Evolutionary conservation across 2,113 vertebrate genomes (phyloP), one percentile per base, ranked within the genome.

Genomic region (Calidris pygmaea): DNA sequence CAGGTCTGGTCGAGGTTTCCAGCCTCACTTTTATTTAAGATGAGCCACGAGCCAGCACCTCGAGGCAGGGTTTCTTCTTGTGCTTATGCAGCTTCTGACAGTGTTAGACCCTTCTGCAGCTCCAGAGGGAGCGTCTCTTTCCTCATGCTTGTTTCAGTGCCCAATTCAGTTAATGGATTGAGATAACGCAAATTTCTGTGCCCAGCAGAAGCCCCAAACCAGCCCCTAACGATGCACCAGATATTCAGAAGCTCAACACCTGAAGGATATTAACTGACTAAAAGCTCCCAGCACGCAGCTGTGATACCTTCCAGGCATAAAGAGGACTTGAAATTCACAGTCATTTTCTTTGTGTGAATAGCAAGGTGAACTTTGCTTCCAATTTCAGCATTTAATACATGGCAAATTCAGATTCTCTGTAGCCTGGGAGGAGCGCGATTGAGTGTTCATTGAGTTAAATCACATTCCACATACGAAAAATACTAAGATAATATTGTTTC

Each of bases 291-390:
- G 47, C 11, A 32, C 41, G 15, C 34, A 65, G 47, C 22, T 74
- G 50, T 29, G n/a, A 78, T 50, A 71, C 29, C 77, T 63, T 85
- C 41, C 35, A 55, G 78, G 48, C 84, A 72, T 27, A 52, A 72
- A 48, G 18, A 82, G 10, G 34, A 72, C 29, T 65, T 87, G 76
- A 66, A 71, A 68, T 48, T 53, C 58, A 21, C 3, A 47, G 48
- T 65, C 5, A 12, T 85, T 79, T 90, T 80, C 77, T 94, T 50
- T 71, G 35, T 59, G 18, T 56, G 60, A 86, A 48, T 10, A 62
- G 16, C 41, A 60, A 66, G 45, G 63, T 89, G 72, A 93, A 81
- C 86, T 93, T 94, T 71, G 68, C 89, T 87, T 96, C 86, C 65
- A 63, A 30, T 68, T 89, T 56, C 45, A 80, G 50, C 52, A 35